These are phyloP conservation scores for Prolemur simus DNA, from an alignment of 2,113 vertebrate genomes.

Conservation along the genomic window DNA sequence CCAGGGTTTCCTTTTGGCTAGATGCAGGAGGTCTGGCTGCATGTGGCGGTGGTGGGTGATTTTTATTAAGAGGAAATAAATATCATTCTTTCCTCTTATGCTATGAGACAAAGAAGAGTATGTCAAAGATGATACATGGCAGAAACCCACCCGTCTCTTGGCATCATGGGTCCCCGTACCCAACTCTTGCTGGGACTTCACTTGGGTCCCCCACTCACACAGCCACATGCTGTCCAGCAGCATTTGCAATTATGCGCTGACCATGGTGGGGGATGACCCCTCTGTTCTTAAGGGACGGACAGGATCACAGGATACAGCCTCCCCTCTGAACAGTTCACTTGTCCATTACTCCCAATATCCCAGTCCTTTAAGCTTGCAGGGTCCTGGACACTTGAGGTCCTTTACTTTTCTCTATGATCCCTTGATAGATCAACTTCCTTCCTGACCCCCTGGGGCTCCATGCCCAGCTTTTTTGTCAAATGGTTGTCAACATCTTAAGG, in stretches of 20 bases:
- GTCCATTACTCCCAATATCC: fast-evolving
- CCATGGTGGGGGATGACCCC: fast-evolving
- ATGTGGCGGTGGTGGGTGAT: fast-evolving
- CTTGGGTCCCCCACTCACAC: too few species aligned
- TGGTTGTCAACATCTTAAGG: not conserved
- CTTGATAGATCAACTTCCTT: not conserved
- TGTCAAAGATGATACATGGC: not conserved
- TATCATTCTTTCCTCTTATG: not conserved
- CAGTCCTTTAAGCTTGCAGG: not conserved
- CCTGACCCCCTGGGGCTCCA: not conserved
- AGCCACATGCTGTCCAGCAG: too few species aligned
- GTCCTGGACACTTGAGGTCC: not conserved
- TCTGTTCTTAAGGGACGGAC: not conserved
- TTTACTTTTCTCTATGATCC: not conserved
- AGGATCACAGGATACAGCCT: not conserved
- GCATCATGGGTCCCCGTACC: not conserved
- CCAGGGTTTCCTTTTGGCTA: not conserved
- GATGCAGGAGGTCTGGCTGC: not conserved
- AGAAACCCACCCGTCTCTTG: fast-evolving
- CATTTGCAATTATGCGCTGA: not conserved
- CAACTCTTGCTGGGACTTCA: not conserved
- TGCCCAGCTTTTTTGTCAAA: too few species aligned
- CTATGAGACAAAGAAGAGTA: not conserved
- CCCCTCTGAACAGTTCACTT: fast-evolving
- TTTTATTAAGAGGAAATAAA: not conserved